These are phyloP conservation scores for Eumeta japonica DNA, from an alignment of 1,140 invertebrate species.

Conservation along the genomic window DNA sequence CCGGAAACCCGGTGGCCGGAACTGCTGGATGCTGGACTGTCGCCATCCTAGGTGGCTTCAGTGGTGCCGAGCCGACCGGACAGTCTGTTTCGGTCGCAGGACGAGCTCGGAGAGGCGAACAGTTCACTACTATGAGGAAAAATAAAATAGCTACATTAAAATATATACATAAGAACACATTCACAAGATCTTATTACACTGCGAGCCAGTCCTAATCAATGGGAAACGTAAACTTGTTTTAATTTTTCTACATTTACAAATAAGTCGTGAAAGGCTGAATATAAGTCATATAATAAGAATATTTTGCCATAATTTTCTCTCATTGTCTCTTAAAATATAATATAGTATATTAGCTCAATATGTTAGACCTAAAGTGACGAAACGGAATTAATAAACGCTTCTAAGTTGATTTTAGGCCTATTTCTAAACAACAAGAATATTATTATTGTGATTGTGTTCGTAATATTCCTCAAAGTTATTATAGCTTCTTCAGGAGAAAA, in stretches of 20 bases:
- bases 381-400: too few species aligned
- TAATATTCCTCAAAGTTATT: too few species aligned
- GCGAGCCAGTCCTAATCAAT: neutral
- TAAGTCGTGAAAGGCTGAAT: too few species aligned
- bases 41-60: constrained; percentile 59
- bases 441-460: too few species aligned
- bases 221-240: neutral
- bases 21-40: constrained; percentile 69
- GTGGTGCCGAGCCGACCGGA: constrained; percentile 50
- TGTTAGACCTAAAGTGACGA: too few species aligned
- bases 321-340: too few species aligned
- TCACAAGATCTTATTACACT: neutral
- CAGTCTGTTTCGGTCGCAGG: constrained; percentile 19
- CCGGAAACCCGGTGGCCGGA: constrained; percentile 71
- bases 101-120: constrained; percentile 20
- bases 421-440: too few species aligned
- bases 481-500: neutral
- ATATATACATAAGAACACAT: neutral
- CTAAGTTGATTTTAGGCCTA: too few species aligned
- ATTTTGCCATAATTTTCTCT: too few species aligned
- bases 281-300: too few species aligned
- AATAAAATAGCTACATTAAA: constrained; percentile 4
- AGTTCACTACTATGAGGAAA: constrained; percentile 17
- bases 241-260: too few species aligned
- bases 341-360: too few species aligned